Conservation (phyloP, 1,140 invertebrate genomes). For the Pseudomyrmex flavicornis region DNA sequence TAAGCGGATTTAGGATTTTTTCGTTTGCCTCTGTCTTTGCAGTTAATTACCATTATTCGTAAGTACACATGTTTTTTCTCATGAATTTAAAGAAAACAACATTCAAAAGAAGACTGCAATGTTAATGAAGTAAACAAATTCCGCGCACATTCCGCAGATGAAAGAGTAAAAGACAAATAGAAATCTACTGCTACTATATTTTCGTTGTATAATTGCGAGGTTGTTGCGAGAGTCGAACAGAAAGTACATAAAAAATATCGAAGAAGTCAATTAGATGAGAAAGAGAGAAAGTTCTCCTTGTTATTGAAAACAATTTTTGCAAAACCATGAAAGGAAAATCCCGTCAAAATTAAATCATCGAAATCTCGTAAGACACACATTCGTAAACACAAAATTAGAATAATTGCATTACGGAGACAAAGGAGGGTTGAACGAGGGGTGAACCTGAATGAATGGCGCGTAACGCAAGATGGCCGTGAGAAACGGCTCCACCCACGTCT, state of each 20-base stretch:
- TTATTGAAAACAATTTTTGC: no score
- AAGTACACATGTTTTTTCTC: neutral
- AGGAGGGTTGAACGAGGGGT: neutral
- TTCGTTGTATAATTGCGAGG: conserved; percentile 12
- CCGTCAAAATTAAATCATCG: neutral
- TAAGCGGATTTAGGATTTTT: neutral
- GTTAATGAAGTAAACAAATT: conserved; percentile 30
- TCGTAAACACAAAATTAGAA: neutral
- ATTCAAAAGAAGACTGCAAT: neutral
- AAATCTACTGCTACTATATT: conserved; percentile 60
- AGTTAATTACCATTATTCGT: neutral
- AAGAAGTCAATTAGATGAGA: conserved; percentile 8
- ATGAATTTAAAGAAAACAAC: conserved; percentile 3
- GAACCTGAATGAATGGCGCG: conserved; percentile 43
- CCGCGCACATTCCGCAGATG: conserved; percentile 49
- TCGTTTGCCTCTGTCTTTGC: neutral
- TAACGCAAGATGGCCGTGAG: conserved; percentile 67
- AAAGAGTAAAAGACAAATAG: conserved; percentile 71
- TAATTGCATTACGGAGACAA: neutral
- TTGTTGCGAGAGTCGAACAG: conserved; percentile 18
- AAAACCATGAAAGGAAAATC: neutral
- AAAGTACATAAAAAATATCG: conserved; percentile 1
- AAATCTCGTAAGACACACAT: neutral
- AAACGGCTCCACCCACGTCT: conserved; percentile 71
- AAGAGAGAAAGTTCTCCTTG: no score